Conservation (phyloP, 2,888 invertebrate species). For the Oscheius myriophilus region DNA sequence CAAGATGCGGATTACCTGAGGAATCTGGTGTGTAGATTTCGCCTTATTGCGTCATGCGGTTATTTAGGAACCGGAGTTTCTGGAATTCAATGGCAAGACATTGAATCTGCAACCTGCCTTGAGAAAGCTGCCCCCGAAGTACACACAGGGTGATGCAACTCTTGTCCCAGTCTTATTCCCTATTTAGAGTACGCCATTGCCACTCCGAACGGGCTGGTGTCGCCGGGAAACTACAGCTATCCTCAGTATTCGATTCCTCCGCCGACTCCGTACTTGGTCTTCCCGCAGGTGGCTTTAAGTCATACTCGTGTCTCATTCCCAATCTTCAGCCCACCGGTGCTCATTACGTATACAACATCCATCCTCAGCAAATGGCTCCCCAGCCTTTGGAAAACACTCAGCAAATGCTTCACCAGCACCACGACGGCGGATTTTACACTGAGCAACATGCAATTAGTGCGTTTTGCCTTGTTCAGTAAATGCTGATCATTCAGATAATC, state of each 20-base stretch:
- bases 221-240: conserved; percentile 1
- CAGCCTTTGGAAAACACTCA: no score
- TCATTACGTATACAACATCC: conserved; percentile 3
- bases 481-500: no score
- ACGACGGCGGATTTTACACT: no score
- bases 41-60: neutral
- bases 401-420: no score
- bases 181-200: neutral
- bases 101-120: conserved; percentile 58
- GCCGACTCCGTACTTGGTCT: neutral
- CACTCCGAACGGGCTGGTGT: conserved; percentile 7
- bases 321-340: no score
- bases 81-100: conserved; percentile 49
- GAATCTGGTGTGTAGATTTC: neutral
- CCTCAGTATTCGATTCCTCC: neutral
- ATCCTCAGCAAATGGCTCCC: neutral
- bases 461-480: no score
- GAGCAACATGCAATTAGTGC: no score
- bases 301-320: no score
- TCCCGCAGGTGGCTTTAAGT: no score
- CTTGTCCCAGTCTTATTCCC: no score
- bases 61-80: conserved; percentile 39
- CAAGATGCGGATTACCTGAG: conserved; percentile 78
- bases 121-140: conserved; percentile 33
- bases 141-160: neutral